Base-by-base conservation (phyloP, 2,797 vertebrate genomes). In the Gambelia wislizenii region DNA sequence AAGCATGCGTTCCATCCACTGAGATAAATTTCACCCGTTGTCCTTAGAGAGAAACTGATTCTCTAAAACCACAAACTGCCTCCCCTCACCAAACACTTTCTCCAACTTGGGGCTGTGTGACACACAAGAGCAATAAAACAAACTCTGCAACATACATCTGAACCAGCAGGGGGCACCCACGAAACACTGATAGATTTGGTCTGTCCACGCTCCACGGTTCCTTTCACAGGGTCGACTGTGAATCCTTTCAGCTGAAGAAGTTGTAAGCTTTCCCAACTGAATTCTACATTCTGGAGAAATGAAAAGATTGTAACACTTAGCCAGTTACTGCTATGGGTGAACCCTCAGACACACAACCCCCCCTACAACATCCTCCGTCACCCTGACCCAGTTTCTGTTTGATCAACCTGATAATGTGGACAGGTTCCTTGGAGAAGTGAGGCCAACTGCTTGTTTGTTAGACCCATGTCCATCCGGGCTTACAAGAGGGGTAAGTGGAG, bases 191-290 rank as follows among this genome's bases (percentile, higher is more conserved):
- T 95, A 91, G 95, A 49, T 83, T 96, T 96, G 30, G 91, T 96
- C 72, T 96, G 96, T 2, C 98, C 98, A 0, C 97, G 87, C 12
- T 98, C 97, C 82, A 99, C 92, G 0, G 7, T 91, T 56, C 98
- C 98, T 91, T 93, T 97, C 72, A 27, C 83, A 0, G 98, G 97
- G 10, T 98, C 97, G 0, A 99, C 64, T 0, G 86, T 94, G 95
- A 99, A 98, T 87, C 99, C 98, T 87, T 96, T 97, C 92, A 97
- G 96, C 92, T 98, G 97, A 85, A 98, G 91, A 5, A 94, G 39
- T 0, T 90, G 22, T 0, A 96, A 1, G 4, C 91, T 90, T 13
- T 98, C 98, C 94, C 98, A 97, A 82, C 82, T 76, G 95, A 99
- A 99, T 92, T 99, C 98, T 1, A 95, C 93, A 0, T 22, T 95